A percentile compares a stretch with the other conserved stretches of the same genome.
phyloP scores from a whole-genome alignment of 2,888 invertebrate species.

The Crepidodera aurea region DNA sequence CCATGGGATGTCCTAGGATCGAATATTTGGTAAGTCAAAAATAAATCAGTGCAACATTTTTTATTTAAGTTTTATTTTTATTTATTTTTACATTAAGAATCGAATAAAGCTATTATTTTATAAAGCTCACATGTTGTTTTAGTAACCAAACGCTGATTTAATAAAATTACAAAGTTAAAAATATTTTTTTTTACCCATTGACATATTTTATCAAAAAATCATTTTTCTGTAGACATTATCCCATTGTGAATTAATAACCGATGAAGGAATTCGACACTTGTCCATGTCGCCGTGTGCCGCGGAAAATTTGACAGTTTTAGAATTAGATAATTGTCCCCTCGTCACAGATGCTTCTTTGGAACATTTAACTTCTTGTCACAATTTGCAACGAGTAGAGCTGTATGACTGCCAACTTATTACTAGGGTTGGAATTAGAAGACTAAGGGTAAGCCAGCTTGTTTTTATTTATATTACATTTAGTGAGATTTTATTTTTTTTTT shows the following conservation, averaged over 20 bases:
- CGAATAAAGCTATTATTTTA: too few relatives aligned
- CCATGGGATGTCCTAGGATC: constrained; percentile 93
- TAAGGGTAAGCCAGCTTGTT: constrained; percentile 85
- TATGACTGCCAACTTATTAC: constrained; percentile 99
- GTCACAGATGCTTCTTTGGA: constrained; percentile 97
- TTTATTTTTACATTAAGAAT: too few relatives aligned
- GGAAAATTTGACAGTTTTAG: constrained; percentile 91
- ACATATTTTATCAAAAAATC: too few relatives aligned
- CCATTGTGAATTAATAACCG: constrained; percentile 98
- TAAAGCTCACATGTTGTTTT: too few relatives aligned
- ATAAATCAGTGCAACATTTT: too few relatives aligned
- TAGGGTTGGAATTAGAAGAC: constrained; percentile 92
- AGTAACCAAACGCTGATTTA: too few relatives aligned
- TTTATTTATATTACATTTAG: too few relatives aligned
- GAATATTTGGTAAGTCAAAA: constrained; percentile 84
- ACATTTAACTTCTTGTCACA: constrained; percentile 92
- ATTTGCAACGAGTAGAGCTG: constrained; percentile 94
- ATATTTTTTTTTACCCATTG: too few relatives aligned
- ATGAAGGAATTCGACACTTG: constrained; percentile 95
- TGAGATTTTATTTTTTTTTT: too few relatives aligned
- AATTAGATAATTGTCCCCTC: constrained; percentile 98
- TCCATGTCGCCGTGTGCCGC: constrained; percentile 93
- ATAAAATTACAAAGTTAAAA: too few relatives aligned
- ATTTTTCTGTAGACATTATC: constrained; percentile 82
- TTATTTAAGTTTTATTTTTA: too few relatives aligned